Percentiles rank a stretch among this genome's conserved stretches.
phyloP scores from a whole-genome alignment of 53 echinoderm and acorn worm species.

The Paracentrotus lividus region DNA sequence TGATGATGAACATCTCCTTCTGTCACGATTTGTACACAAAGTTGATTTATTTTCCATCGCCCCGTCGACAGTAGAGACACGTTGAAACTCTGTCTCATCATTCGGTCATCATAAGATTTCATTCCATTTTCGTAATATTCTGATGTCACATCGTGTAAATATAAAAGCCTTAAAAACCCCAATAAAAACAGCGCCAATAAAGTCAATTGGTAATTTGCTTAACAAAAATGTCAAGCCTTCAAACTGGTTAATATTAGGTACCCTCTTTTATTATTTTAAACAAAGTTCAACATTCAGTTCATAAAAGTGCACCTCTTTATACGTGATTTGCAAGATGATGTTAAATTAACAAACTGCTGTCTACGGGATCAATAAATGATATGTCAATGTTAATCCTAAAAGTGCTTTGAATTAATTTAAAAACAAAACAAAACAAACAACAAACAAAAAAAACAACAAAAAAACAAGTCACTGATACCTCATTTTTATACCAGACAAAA shows the following conservation, averaged over 20 bases:
- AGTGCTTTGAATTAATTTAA: neutral
- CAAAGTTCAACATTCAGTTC: too few species aligned
- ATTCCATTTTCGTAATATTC: neutral
- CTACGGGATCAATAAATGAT: too few species aligned
- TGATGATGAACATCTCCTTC: constrained; percentile 12
- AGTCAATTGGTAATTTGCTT: neutral
- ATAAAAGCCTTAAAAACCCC: neutral
- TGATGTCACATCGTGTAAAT: neutral
- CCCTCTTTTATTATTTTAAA: too few species aligned
- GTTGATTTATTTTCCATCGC: constrained; percentile 12
- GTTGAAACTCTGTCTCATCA: constrained; percentile 1
- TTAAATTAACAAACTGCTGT: neutral
- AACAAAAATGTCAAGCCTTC: neutral
- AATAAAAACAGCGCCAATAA: neutral
- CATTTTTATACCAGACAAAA: constrained; percentile 41
- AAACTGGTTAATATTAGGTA: neutral
- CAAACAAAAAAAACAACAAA: neutral
- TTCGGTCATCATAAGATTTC: neutral
- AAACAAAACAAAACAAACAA: neutral
- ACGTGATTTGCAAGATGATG: neutral
- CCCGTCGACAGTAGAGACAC: neutral
- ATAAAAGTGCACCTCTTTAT: too few species aligned
- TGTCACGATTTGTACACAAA: neutral
- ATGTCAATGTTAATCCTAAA: neutral
- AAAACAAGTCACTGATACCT: too few species aligned